Evolutionary conservation across 2,113 vertebrate genomes (phyloP).

Genomic region (Grantiella picta): DNA sequence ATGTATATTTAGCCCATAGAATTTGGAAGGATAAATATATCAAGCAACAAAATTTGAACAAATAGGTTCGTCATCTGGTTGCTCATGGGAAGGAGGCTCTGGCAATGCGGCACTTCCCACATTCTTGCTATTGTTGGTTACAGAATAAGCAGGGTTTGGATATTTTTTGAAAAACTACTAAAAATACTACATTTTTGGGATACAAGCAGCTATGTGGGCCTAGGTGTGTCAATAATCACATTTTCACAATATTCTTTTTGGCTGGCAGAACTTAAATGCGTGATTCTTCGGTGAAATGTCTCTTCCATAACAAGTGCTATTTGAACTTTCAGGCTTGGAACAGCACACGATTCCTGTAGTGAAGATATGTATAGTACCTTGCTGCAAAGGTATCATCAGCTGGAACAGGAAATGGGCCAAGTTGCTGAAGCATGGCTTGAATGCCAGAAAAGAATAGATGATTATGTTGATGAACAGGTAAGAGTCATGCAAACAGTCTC

Average conservation of each 20-base stretch:
- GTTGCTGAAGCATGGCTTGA: slow-evolving; percentile 92
- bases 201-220: neutral
- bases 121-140: slow-evolving; percentile 6
- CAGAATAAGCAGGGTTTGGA: neutral
- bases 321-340: slow-evolving; percentile 81
- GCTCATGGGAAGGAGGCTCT: neutral
- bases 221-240: neutral
- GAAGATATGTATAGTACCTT: slow-evolving; percentile 90
- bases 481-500: neutral
- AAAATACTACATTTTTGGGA: neutral
- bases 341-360: slow-evolving; percentile 85
- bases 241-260: neutral
- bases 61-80: neutral
- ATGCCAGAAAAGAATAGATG: slow-evolving; percentile 95
- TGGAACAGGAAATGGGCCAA: slow-evolving; percentile 88
- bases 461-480: slow-evolving; percentile 98
- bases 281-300: neutral
- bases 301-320: neutral
- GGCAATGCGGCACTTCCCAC: slow-evolving; percentile 31
- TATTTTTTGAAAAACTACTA: neutral
- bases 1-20: neutral
- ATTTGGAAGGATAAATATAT: neutral
- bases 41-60: neutral
- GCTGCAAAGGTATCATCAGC: slow-evolving; percentile 87
- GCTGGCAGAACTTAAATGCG: neutral